Evolutionary conservation across 2,797 vertebrate species (phyloP).

Genomic region (Anguilla megastoma): DNA sequence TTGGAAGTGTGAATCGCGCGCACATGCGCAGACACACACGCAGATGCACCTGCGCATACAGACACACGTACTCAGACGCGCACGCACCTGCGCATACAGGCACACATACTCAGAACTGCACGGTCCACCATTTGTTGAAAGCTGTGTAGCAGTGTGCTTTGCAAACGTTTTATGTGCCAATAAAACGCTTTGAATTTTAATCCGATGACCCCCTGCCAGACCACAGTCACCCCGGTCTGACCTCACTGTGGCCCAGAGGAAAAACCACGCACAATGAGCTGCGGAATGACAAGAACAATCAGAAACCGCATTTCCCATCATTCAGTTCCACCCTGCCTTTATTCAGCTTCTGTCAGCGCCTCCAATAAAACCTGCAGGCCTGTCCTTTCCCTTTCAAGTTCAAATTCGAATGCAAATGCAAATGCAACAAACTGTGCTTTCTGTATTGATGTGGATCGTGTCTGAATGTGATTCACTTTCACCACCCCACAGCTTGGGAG

Average conservation of each 20-base stretch:
- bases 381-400: background rate
- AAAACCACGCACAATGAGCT: conserved; percentile 22
- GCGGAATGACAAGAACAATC: conserved; percentile 26
- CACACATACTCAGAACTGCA: conserved; percentile 40
- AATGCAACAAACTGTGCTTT: background rate
- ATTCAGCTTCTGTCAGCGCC: background rate
- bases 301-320: background rate
- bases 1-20: conserved; percentile 58
- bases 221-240: conserved; percentile 54
- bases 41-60: conserved; percentile 50
- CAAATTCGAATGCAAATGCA: background rate
- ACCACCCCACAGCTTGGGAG: background rate
- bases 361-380: background rate
- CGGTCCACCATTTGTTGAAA: conserved; percentile 38
- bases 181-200: conserved; percentile 56
- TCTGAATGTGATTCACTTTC: background rate
- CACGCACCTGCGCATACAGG: conserved; percentile 53
- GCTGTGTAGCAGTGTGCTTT: background rate
- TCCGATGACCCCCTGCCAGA: conserved; percentile 36
- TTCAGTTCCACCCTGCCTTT: background rate
- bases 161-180: conserved; percentile 14
- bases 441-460: background rate
- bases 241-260: conserved; percentile 42
- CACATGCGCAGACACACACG: conserved; percentile 47
- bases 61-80: conserved; percentile 46